Base-by-base conservation (phyloP, 2,888 invertebrate genomes). In the Calliphora vomitoria region DNA sequence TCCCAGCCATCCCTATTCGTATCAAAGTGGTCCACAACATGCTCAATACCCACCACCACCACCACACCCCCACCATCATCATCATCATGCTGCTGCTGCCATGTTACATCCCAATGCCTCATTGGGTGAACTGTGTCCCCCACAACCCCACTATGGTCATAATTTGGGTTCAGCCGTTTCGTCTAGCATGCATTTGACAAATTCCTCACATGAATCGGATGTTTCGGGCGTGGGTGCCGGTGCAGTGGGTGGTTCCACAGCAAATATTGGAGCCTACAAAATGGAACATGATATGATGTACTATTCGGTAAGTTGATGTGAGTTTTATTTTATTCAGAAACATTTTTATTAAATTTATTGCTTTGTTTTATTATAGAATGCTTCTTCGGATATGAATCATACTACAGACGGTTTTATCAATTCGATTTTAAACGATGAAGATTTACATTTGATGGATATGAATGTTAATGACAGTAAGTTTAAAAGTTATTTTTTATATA, bases 371-470 rank as follows among this genome's bases (percentile, higher is more conserved):
- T 87, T 91, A 11, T 91, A 95, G 95, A 95, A 95, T 92, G 93
- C 94, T 81, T 95, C 96, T 4, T 95, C 96, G 66, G 95, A 96
- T 90, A 94, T 96, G 92, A 96, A 96, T 93, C 96, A 96, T 92
- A 96, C 96, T 50, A 95, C 96, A 35, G 98, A 98, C 91, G 97
- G 97, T 62, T 97, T 98, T 91, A 95, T 98, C 55, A 97, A 97
- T 88, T 97, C 97, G 1, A 97, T 98, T 88, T 95, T 98, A 76
- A 97, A 97, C 92, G 98, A 98, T 90, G 98, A 98, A 91, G 98
- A 98, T 91, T 94, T 98, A 50, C 98, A 98, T 92, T 95, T 98
- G 72, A 97, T 98, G 97, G 98, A 98, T 91, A 97, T 98, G 97
- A 97, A 97, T 60, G 96, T 97, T 95, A 97, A 96, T 91, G 97